A percentile compares a stretch with the other conserved stretches of the same genome.
phyloP scores from a whole-genome alignment of 2,113 vertebrate species.

The Aspidoscelis tigris region DNA sequence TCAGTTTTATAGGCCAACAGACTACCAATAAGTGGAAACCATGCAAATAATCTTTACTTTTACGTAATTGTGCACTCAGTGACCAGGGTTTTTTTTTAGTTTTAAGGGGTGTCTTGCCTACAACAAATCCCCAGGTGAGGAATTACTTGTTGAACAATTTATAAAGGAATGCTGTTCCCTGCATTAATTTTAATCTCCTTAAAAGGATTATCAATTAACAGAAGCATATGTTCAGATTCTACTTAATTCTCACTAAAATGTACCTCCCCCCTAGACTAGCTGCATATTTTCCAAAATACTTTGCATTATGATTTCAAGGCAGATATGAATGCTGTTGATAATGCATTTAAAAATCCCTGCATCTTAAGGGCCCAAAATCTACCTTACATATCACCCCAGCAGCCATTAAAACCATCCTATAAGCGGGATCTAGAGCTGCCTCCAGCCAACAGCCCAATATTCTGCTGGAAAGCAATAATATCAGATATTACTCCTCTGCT shows the following conservation, averaged over 20 bases:
- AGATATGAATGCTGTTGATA: conserved; percentile 1
- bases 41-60: neutral
- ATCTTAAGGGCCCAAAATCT: neutral
- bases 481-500: too few relatives aligned
- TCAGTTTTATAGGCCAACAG: too few relatives aligned
- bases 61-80: neutral
- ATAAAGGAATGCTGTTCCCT: neutral
- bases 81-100: neutral
- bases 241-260: conserved; percentile 24
- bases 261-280: too few relatives aligned
- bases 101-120: neutral
- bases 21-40: neutral
- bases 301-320: neutral
- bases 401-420: neutral
- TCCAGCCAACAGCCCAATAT: too few relatives aligned
- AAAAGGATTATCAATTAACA: conserved; percentile 41
- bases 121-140: neutral
- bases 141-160: neutral
- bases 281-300: neutral
- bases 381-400: neutral
- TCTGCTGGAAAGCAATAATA: too few relatives aligned
- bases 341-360: too few relatives aligned
- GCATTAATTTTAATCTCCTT: conserved; percentile 17
- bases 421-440: neutral
- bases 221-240: neutral